Percentiles rank a stretch among this genome's conserved stretches.
Evolutionary conservation across 2,888 invertebrate genomes (phyloP).

Genomic region (Cryptocephalus moraei): DNA sequence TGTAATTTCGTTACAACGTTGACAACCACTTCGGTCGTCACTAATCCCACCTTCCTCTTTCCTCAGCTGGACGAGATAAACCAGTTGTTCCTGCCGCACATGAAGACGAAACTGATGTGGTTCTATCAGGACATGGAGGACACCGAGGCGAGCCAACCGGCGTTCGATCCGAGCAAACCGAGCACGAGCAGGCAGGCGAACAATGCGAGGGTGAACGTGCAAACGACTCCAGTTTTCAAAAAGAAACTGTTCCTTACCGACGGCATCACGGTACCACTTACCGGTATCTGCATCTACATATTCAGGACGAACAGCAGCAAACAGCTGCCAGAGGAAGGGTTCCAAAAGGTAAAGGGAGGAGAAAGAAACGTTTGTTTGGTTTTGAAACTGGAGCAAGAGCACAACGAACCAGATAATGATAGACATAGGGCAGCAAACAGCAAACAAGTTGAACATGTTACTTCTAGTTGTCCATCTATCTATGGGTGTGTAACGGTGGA

Average conservation of each 20-base stretch:
- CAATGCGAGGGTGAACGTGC: conserved; percentile 29
- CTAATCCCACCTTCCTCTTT: background rate
- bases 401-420: no score
- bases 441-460: no score
- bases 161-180: conserved; percentile 27
- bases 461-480: no score
- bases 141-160: conserved; percentile 41
- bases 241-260: conserved; percentile 79
- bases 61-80: conserved; percentile 76
- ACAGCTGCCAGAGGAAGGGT: conserved; percentile 85
- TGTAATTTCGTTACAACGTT: no score
- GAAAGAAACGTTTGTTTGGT: background rate
- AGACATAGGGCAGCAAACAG: no score
- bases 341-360: conserved; percentile 56
- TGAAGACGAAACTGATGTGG: conserved; percentile 78
- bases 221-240: conserved; percentile 46
- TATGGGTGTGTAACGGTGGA: no score
- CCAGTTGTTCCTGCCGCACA: conserved; percentile 74
- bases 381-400: background rate
- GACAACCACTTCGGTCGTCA: no score
- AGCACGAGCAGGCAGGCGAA: conserved; percentile 28
- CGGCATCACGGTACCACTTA: conserved; percentile 71
- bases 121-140: conserved; percentile 82
- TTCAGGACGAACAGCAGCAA: conserved; percentile 74
- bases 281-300: conserved; percentile 77